Conservation (phyloP, 2,113 vertebrate genomes). For the Elaphurus davidianus region DNA sequence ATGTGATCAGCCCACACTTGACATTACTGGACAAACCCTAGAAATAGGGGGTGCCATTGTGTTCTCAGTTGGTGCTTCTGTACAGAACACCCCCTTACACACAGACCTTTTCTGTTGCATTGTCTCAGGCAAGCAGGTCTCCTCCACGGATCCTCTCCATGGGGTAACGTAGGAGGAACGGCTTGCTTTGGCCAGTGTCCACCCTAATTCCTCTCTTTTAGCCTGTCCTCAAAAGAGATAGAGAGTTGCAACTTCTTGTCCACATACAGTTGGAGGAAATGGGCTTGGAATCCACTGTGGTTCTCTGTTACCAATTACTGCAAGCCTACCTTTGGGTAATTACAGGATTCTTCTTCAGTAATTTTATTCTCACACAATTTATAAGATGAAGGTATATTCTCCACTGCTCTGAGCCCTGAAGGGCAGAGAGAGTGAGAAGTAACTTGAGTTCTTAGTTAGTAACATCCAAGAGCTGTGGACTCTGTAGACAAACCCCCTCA, state of each 20-base stretch:
- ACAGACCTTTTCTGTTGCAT: fast-evolving
- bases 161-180: not conserved
- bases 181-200: not conserved
- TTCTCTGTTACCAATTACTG: not conserved
- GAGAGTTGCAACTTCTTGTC: not conserved
- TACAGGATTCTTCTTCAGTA: not conserved
- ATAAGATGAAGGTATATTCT: not conserved
- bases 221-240: not conserved
- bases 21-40: not conserved
- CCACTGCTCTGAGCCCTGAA: not conserved
- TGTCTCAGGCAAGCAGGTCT: fast-evolving
- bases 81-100: not conserved
- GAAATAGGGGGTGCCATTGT: not conserved
- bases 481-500: not conserved
- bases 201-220: not conserved
- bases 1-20: not conserved
- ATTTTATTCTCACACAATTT: not conserved
- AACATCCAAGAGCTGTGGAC: not conserved
- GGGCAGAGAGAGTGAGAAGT: not conserved
- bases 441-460: not conserved
- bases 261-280: not conserved
- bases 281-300: not conserved
- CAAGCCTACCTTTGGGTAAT: too few species aligned
- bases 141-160: fast-evolving
- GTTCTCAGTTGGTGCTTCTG: not conserved